A percentile compares a stretch with the other conserved stretches of the same genome.
phyloP scores from a whole-genome alignment of 1,140 invertebrate species.

The Antheraea mylitta region DNA sequence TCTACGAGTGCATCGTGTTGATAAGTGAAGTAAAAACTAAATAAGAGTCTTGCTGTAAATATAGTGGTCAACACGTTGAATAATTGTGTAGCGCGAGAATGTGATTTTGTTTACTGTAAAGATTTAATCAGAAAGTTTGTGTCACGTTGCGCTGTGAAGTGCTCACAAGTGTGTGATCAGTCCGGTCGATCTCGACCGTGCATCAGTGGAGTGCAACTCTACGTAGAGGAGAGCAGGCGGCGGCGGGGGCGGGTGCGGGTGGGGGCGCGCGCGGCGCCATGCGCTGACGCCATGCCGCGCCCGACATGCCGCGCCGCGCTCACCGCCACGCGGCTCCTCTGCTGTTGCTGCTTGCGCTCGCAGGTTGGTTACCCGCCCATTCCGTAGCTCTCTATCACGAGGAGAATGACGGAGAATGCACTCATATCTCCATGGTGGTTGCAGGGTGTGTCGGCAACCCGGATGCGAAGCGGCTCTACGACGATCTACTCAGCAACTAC shows the following conservation, averaged over 20 bases:
- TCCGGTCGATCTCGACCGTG: neutral
- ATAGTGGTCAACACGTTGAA: no score
- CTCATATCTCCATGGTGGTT: neutral
- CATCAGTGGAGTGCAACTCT: neutral
- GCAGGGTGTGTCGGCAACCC: conserved; percentile 90
- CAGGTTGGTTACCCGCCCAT: conserved; percentile 49
- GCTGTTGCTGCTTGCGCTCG: conserved; percentile 63
- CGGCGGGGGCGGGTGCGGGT: conserved; percentile 31
- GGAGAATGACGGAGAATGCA: neutral
- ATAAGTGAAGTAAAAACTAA: no score
- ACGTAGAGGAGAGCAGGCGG: conserved; percentile 18
- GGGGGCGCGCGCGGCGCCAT: conserved; percentile 46
- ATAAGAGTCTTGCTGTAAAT: no score
- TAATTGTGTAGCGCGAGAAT: no score
- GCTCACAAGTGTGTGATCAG: no score
- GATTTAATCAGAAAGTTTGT: no score
- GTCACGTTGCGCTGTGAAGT: no score
- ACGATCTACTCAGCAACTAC: conserved; percentile 95
- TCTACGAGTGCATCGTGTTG: no score
- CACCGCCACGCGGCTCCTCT: conserved; percentile 46
- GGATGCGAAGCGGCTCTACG: conserved; percentile 94
- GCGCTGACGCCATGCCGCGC: conserved; percentile 67
- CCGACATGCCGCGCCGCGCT: conserved; percentile 57
- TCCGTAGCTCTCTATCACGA: no score
- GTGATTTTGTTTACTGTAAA: no score